These are phyloP conservation scores for Corythaixoides concolor DNA, from an alignment of 2,113 vertebrate genomes.

Conservation along the genomic window DNA sequence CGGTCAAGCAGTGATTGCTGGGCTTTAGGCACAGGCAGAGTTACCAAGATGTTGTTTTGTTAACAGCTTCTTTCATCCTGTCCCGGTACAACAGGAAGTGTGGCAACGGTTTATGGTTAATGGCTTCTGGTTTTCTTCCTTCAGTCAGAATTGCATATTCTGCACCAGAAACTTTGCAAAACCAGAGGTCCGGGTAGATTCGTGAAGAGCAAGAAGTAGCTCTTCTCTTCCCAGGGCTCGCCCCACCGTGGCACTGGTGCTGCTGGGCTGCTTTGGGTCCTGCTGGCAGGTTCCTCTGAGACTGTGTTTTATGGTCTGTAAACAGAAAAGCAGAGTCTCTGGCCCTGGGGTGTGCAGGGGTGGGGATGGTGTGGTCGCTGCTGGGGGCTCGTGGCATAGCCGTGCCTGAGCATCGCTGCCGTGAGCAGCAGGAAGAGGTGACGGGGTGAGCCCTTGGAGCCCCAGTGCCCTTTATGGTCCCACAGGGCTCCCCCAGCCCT, in stretches of 20 bases:
- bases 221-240: neutral
- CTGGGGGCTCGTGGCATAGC: accelerated
- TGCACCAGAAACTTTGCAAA: constrained; percentile 25
- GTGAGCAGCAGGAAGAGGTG: neutral
- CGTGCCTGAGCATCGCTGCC: neutral
- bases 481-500: neutral
- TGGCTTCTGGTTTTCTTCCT: constrained; percentile 64
- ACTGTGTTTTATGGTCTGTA: neutral
- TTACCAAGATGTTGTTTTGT: constrained; percentile 10
- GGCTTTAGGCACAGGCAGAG: neutral
- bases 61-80: constrained; percentile 19
- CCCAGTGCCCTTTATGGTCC: neutral
- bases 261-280: neutral
- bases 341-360: accelerated
- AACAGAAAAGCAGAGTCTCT: neutral
- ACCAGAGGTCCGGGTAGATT: neutral
- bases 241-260: accelerated
- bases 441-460: neutral
- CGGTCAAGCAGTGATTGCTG: neutral
- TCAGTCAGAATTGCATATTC: neutral
- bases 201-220: neutral
- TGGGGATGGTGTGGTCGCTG: neutral
- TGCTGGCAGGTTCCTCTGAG: neutral
- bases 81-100: constrained; percentile 65
- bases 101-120: constrained; percentile 58